Base-by-base conservation (phyloP, 1,140 invertebrate species). In the Helicoverpa armigera region DNA sequence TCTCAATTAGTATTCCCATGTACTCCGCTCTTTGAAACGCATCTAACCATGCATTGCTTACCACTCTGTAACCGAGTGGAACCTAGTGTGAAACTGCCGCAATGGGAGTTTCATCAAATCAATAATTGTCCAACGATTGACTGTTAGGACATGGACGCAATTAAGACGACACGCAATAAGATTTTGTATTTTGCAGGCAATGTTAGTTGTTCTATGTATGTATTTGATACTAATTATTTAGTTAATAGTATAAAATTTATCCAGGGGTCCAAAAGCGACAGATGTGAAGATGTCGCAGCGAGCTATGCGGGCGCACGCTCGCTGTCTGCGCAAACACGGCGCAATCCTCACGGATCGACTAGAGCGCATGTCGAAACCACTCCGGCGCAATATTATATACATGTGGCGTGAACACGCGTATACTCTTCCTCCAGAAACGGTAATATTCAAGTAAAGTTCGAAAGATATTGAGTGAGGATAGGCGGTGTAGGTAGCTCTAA, bases 221-320 rank as follows among this genome's bases (percentile, higher is more conserved):
- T 23, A 23, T 23, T 23, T 43, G 35, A 43, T 43, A 9, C 5
- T 9, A 43, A 1, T 43, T 43, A 43, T 43, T 35, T 35, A 43
- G 23, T 23, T 23, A 23, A 18, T 11, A 18, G 12, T 9, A 10
- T 10, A 1, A 3, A 29, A 2, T 56, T 60, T 61, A 54, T 61
- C 13, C 72, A 94, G 93, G 69, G 88, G 89, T 60, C 92, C 92
- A 14, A 93, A 93, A 81, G 91, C 89, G 3, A 93, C 92, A 0
- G 90, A 94, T 67, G 87, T 94, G 48, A 94, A 94, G 75, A 58
- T 92, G 81, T 83, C 87, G 7, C 84, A 78, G 35, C 86, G 85
- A 2, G 87, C 89, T 7, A 74, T 82, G 51, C 82, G 83, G 43
- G 88, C 89, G 0, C 92, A 94, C 23, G 88, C 89, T 0, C 85